A percentile compares a stretch with the other conserved stretches of the same genome.
Conservation (phyloP, 2,888 invertebrate genomes). For the Siphonodentalium dalli region DNA sequence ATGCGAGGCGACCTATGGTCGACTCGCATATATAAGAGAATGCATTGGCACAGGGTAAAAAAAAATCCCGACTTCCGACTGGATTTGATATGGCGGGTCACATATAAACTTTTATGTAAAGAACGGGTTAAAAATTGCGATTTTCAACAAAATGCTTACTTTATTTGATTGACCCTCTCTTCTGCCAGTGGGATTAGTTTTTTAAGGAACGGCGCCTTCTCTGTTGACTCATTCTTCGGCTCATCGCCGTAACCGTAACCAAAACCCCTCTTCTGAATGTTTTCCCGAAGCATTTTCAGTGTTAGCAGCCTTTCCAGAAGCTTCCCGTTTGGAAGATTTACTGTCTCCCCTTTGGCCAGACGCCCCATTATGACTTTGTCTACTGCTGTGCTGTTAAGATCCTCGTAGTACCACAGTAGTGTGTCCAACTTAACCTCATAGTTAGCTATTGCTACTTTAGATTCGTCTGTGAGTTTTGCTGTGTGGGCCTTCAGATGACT, state of each 20-base stretch:
- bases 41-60: no score
- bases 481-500: slow-evolving; percentile 47
- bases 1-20: no score
- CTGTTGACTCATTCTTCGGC: slow-evolving; percentile 21
- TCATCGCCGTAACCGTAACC: background rate
- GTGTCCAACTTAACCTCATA: slow-evolving; percentile 55
- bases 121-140: no score
- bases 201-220: slow-evolving; percentile 46
- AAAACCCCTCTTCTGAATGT: background rate
- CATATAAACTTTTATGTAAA: no score
- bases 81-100: no score
- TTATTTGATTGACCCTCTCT: slow-evolving; percentile 45
- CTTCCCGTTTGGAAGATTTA: slow-evolving; percentile 60
- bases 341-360: slow-evolving; percentile 42
- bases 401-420: slow-evolving; percentile 64
- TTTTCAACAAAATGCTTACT: slow-evolving; percentile 31
- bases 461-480: slow-evolving; percentile 44
- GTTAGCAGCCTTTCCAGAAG: slow-evolving; percentile 61
- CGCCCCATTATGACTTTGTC: slow-evolving; percentile 53
- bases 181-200: slow-evolving; percentile 49
- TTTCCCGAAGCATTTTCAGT: slow-evolving; percentile 42
- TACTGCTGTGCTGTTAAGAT: slow-evolving; percentile 51
- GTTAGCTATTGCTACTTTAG: slow-evolving; percentile 54
- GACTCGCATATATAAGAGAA: no score
- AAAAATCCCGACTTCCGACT: no score